A percentile compares a stretch with the other conserved stretches of the same genome.
These are phyloP conservation scores for Coreoperca whiteheadi DNA, from an alignment of 2,113 vertebrate species.

Conservation along the genomic window DNA sequence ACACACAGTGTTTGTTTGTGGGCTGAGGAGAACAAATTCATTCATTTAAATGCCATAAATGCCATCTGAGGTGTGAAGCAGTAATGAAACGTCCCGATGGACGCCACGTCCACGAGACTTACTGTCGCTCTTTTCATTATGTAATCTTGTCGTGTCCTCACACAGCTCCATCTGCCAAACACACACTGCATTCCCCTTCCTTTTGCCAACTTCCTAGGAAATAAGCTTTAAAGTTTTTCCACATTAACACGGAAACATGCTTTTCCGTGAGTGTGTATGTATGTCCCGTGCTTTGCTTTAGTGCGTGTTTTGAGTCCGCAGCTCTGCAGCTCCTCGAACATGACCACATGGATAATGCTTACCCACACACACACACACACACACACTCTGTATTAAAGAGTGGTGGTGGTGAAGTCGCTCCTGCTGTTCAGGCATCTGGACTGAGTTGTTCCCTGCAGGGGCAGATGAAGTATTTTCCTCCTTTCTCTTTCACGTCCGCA, in stretches of 20 bases:
- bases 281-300: not conserved
- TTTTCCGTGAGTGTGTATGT: not conserved
- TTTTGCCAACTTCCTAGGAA: not conserved
- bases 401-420: conserved; percentile 6
- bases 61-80: conserved; percentile 23
- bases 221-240: not conserved
- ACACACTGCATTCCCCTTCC: not conserved
- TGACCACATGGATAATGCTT: conserved; percentile 2
- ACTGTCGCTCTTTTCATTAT: not conserved
- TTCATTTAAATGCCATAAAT: not conserved
- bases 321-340: conserved; percentile 7
- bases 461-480: conserved; percentile 20
- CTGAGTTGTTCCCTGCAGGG: conserved; percentile 11
- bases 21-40: not conserved
- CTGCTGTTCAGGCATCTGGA: conserved; percentile 52
- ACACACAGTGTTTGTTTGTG: not conserved
- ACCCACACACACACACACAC: not conserved
- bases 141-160: not conserved
- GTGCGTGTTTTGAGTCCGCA: conserved; percentile 12
- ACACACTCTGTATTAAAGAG: not conserved
- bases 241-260: too few species aligned
- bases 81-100: conserved; percentile 6
- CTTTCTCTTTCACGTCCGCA: conserved; percentile 8
- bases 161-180: not conserved
- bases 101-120: not conserved